Conservation (phyloP, 2,113 vertebrate species). For the Ursus arctos region DNA sequence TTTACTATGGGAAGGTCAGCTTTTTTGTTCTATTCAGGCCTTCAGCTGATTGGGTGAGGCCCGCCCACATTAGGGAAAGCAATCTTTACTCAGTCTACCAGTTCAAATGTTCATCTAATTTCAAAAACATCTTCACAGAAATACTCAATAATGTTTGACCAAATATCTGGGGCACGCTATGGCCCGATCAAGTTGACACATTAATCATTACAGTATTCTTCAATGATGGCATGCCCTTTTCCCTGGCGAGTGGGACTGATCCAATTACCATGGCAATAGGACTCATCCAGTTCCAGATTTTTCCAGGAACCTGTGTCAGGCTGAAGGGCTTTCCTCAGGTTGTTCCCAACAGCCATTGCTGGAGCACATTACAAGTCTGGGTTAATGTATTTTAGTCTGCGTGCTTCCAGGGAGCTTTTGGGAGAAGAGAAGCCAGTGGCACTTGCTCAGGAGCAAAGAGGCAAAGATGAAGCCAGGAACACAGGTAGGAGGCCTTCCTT, state of each 20-base stretch:
- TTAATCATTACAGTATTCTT: neutral
- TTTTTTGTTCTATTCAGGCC: neutral
- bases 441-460: neutral
- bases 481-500: neutral
- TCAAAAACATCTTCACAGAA: neutral
- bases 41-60: neutral
- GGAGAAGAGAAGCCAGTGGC: neutral
- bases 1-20: neutral
- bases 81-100: neutral
- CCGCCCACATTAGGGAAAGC: neutral
- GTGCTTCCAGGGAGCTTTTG: neutral
- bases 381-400: neutral
- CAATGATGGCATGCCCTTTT: neutral
- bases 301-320: neutral
- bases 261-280: neutral
- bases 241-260: neutral
- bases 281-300: neutral
- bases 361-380: neutral
- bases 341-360: neutral
- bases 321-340: neutral
- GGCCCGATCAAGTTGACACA: neutral
- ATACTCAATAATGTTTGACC: neutral
- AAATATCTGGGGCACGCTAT: neutral
- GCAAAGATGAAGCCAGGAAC: neutral
- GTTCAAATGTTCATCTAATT: neutral